Conservation (phyloP, 2,113 vertebrate genomes). For the Amazona guildingii region DNA sequence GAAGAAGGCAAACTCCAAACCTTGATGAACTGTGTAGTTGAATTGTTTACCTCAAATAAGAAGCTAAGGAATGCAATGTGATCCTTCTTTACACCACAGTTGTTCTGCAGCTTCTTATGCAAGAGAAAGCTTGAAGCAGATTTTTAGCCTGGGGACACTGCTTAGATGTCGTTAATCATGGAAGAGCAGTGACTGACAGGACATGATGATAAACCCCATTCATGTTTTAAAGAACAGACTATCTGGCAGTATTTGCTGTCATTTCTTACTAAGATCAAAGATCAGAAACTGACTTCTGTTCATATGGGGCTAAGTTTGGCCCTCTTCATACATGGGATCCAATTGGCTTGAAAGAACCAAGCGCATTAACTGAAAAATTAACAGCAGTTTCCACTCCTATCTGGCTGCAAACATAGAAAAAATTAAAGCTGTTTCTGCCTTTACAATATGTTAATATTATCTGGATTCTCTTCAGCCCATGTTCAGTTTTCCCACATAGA, state of each 20-base stretch:
- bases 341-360: background rate
- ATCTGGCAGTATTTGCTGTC: background rate
- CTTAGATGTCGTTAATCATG: background rate
- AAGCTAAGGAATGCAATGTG: background rate
- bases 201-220: background rate
- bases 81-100: background rate
- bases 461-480: background rate
- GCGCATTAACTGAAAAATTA: background rate
- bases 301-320: background rate
- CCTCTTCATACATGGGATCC: background rate
- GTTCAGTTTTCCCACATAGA: background rate
- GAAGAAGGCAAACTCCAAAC: background rate
- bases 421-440: background rate
- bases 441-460: background rate
- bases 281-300: background rate
- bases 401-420: background rate
- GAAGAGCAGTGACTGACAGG: background rate
- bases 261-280: background rate
- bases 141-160: background rate
- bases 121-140: background rate
- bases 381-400: background rate
- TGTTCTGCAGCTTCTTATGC: background rate
- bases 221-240: background rate
- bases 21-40: fast-evolving
- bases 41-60: background rate